phyloP scores from a whole-genome alignment of 2,113 vertebrate species.

The Setophaga kirtlandii region DNA sequence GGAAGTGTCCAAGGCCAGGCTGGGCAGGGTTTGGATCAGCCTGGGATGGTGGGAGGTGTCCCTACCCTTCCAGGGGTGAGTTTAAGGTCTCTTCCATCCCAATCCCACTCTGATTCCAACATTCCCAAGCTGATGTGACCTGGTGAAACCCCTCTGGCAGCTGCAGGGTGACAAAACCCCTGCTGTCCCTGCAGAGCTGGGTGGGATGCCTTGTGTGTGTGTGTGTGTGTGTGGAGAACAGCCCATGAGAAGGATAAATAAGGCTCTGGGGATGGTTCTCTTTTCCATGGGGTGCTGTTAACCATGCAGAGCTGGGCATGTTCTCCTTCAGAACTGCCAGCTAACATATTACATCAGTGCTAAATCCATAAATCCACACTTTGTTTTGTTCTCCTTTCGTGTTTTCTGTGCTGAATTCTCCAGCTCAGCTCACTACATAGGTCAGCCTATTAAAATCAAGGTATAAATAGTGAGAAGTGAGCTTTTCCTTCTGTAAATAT shows the following conservation, averaged over 20 bases:
- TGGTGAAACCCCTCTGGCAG: not conserved
- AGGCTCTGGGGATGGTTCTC: not conserved
- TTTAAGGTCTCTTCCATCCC: not conserved
- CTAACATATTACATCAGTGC: not conserved
- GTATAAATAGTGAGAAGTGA: conserved; percentile 9
- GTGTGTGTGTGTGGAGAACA: not conserved
- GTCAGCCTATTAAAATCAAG: conserved; percentile 7
- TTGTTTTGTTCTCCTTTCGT: not conserved
- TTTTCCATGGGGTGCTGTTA: not conserved
- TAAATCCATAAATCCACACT: not conserved
- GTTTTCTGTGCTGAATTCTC: not conserved
- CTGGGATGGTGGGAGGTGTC: not conserved
- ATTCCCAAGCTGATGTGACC: not conserved
- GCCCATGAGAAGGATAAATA: not conserved
- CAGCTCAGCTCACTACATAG: not conserved
- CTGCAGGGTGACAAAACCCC: not conserved
- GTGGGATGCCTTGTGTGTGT: not conserved
- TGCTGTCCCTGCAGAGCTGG: not conserved
- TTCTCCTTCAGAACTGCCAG: not conserved
- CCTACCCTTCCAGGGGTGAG: not conserved
- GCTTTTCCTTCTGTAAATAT: conserved; percentile 9
- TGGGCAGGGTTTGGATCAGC: not conserved
- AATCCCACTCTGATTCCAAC: not conserved
- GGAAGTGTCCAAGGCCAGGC: not conserved
- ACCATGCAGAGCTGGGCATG: not conserved